These are phyloP conservation scores for Fulmarus glacialis DNA, from an alignment of 2,113 vertebrate species.

Conservation along the genomic window DNA sequence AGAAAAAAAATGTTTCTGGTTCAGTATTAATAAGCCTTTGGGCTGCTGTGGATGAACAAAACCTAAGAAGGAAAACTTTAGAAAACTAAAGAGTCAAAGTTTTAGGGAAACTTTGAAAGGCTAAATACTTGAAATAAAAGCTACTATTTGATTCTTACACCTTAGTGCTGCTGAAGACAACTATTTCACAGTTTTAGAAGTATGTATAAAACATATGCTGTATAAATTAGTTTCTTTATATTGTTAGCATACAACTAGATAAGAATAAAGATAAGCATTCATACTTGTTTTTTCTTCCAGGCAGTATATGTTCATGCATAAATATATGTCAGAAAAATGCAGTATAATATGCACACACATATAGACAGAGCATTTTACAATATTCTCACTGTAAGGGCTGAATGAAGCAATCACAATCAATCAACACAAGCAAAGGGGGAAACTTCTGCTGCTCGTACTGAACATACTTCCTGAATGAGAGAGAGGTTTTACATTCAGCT, in stretches of 20 bases:
- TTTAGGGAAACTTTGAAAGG: background rate
- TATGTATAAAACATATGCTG: background rate
- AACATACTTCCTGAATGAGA: background rate
- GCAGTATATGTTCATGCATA: background rate
- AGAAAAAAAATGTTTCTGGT: background rate
- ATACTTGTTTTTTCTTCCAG: background rate
- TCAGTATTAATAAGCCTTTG: background rate
- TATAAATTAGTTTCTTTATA: background rate
- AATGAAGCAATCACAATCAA: slow-evolving; percentile 17
- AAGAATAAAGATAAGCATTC: background rate
- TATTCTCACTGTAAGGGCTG: background rate
- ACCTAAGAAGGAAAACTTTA: background rate
- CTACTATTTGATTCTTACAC: background rate
- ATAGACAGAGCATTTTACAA: background rate
- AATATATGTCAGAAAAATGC: background rate
- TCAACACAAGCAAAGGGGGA: background rate
- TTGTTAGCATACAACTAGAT: background rate
- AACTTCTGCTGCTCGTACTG: background rate
- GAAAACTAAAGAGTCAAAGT: background rate
- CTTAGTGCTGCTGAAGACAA: background rate
- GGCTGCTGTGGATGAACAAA: background rate
- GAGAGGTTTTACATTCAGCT: background rate
- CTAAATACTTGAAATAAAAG: background rate
- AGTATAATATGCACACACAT: background rate
- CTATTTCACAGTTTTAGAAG: background rate